phyloP scores from a whole-genome alignment of 2,888 invertebrate species.

The Noctua fimbriata region DNA sequence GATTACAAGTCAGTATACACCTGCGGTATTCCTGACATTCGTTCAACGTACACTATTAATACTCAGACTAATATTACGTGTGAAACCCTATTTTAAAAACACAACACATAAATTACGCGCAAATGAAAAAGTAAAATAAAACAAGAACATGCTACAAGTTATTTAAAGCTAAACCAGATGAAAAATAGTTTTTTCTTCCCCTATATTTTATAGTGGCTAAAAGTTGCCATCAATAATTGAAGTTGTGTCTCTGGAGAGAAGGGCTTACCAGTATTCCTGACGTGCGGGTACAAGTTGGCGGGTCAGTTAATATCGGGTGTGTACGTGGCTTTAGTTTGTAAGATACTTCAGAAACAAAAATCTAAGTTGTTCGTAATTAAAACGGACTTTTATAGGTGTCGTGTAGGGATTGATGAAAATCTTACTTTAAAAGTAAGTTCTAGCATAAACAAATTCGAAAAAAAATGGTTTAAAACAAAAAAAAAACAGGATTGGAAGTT shows the following conservation, averaged over 20 bases:
- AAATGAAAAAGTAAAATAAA: slow-evolving; percentile 63
- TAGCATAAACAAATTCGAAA: neutral
- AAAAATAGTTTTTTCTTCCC: slow-evolving; percentile 83
- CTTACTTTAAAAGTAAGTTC: neutral
- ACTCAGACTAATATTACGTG: slow-evolving; percentile 50
- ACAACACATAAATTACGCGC: slow-evolving; percentile 49
- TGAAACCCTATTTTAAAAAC: slow-evolving; percentile 59
- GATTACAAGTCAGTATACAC: slow-evolving; percentile 50
- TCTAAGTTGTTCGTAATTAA: slow-evolving; percentile 28
- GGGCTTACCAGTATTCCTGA: slow-evolving; percentile 81
- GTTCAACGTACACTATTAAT: slow-evolving; percentile 51
- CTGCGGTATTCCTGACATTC: slow-evolving; percentile 56
- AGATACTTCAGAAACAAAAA: slow-evolving; percentile 39
- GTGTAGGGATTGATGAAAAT: neutral
- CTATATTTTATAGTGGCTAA: slow-evolving; percentile 88
- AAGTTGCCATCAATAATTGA: slow-evolving; percentile 90
- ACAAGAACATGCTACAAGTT: slow-evolving; percentile 71
- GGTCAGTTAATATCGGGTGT: slow-evolving; percentile 61
- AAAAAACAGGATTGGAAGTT: neutral
- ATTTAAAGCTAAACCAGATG: slow-evolving; percentile 85
- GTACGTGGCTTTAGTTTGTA: slow-evolving; percentile 59
- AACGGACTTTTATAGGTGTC: neutral
- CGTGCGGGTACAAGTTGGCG: slow-evolving; percentile 65
- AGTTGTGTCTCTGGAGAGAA: slow-evolving; percentile 83
- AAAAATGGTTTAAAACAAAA: neutral